Conservation (phyloP, 2,113 vertebrate genomes). For the zebrafish (Danio rerio) region DNA sequence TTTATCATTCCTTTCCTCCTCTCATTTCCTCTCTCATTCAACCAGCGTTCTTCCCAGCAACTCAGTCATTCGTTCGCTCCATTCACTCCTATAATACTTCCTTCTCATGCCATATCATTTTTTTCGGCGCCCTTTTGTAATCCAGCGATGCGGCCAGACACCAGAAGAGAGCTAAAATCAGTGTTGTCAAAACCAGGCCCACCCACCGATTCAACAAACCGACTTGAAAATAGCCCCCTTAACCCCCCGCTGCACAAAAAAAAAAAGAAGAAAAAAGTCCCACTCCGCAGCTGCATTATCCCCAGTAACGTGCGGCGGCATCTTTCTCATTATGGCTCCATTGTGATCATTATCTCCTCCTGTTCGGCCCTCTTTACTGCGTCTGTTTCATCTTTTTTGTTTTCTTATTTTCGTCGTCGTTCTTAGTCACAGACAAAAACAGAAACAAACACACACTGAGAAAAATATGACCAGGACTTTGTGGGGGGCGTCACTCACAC, state of each 20-base stretch:
- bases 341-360: slow-evolving; percentile 11
- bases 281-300: slow-evolving; percentile 10
- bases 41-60: neutral
- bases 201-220: slow-evolving; percentile 14
- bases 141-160: neutral
- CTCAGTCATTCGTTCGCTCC: slow-evolving; percentile 16
- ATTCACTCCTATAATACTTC: slow-evolving; percentile 16
- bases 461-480: slow-evolving; percentile 17
- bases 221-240: slow-evolving; percentile 30
- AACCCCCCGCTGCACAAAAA: neutral
- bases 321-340: slow-evolving; percentile 19
- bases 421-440: slow-evolving; percentile 10
- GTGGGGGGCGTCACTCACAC: neutral
- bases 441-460: slow-evolving; percentile 14
- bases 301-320: neutral
- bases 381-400: neutral
- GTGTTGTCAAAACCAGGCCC: neutral
- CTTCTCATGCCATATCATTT: neutral
- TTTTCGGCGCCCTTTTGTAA: neutral
- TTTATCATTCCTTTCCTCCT: slow-evolving; percentile 16
- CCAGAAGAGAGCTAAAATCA: slow-evolving; percentile 8
- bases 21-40: slow-evolving; percentile 33
- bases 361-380: neutral
- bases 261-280: neutral
- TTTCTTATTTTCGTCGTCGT: neutral